These are phyloP conservation scores for Eupithecia dodoneata DNA, from an alignment of 2,888 invertebrate genomes.

Conservation along the genomic window DNA sequence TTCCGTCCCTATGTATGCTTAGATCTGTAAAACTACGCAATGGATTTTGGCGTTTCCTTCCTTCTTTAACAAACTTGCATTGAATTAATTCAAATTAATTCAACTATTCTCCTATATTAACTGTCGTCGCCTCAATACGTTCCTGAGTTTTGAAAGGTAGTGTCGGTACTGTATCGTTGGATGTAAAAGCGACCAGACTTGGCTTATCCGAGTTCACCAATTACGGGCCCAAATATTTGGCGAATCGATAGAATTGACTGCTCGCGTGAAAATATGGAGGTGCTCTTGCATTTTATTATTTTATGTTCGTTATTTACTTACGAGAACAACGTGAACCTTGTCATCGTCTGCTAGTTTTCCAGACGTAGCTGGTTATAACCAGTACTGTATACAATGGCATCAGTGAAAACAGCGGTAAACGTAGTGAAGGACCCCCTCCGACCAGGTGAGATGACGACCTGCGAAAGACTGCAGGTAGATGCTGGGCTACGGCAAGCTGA, in stretches of 20 bases:
- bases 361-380: background rate
- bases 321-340: background rate
- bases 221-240: conserved; percentile 42
- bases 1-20: too few species aligned
- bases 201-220: conserved; percentile 34
- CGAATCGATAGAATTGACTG: conserved; percentile 39
- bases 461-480: too few species aligned
- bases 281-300: conserved; percentile 21
- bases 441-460: too few species aligned
- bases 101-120: background rate
- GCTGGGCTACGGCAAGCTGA: too few species aligned
- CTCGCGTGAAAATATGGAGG: conserved; percentile 27
- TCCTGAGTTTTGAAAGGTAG: background rate
- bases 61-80: background rate
- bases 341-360: background rate
- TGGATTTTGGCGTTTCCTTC: background rate
- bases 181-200: conserved; percentile 5
- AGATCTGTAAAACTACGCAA: too few species aligned
- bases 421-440: too few species aligned
- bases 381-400: too few species aligned
- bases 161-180: conserved; percentile 5
- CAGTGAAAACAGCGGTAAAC: too few species aligned
- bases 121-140: background rate
- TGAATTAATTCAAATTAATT: background rate
- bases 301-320: background rate